phyloP scores from a whole-genome alignment of 2,797 vertebrate species.

The Danio aesculapii region DNA sequence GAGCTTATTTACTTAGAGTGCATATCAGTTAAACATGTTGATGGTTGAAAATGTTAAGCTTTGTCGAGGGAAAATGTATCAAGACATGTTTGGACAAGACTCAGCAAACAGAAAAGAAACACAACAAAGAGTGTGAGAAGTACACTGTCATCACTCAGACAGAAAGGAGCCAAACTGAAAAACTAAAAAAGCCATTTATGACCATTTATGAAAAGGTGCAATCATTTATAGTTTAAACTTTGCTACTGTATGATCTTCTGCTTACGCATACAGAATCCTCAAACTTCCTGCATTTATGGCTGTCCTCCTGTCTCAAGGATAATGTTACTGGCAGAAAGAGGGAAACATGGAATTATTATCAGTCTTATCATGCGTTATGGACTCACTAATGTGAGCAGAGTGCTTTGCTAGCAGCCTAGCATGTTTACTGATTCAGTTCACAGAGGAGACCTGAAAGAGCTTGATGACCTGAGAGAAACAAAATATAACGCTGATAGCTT shows the following conservation, averaged over 20 bases:
- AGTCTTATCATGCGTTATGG: conserved; percentile 71
- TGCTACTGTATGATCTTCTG: neutral
- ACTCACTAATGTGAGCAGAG: conserved; percentile 79
- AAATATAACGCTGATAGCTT: conserved; percentile 26
- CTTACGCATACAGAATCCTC: neutral
- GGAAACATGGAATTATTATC: conserved; percentile 72
- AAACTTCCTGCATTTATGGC: conserved; percentile 52
- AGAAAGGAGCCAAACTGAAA: conserved; percentile 4
- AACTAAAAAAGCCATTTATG: conserved; percentile 2
- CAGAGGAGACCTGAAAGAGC: conserved; percentile 10
- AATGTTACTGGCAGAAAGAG: conserved; percentile 52
- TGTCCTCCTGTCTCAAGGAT: conserved; percentile 18
- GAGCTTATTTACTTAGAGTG: neutral
- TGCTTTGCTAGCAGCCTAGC: conserved; percentile 70
- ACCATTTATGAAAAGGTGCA: neutral
- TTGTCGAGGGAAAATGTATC: neutral
- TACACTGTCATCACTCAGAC: neutral
- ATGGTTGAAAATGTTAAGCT: neutral
- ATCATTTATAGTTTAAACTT: neutral
- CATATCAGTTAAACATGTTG: neutral
- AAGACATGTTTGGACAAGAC: neutral
- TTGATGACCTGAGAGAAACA: neutral
- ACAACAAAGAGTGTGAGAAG: neutral
- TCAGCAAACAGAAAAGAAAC: neutral
- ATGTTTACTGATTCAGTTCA: conserved; percentile 68